Evolutionary conservation across 2,113 vertebrate species (phyloP).

Genomic region (Aspidoscelis tigris): DNA sequence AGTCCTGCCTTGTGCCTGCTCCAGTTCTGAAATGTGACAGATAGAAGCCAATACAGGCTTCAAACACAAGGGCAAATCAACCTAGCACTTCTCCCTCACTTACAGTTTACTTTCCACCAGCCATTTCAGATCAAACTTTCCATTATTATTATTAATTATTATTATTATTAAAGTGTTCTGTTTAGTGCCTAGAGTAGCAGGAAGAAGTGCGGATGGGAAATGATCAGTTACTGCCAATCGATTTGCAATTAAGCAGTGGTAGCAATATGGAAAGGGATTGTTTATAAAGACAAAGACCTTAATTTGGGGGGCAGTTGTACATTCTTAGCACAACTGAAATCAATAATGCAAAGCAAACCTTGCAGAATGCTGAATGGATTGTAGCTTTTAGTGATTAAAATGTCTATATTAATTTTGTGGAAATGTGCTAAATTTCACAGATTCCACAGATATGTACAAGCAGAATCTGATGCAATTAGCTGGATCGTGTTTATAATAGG

Average conservation of each 20-base stretch:
- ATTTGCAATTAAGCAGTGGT: background rate
- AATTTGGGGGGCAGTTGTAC: too few relatives aligned
- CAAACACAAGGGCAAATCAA: too few relatives aligned
- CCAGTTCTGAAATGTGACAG: too few relatives aligned
- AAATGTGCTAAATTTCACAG: slow-evolving; percentile 20
- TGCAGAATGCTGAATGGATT: background rate
- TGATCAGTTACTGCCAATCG: background rate
- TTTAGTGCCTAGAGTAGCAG: background rate
- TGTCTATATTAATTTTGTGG: background rate
- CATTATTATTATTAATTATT: too few relatives aligned
- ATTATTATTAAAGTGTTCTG: too few relatives aligned
- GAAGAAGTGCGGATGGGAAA: background rate
- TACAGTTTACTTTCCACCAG: too few relatives aligned
- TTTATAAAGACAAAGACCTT: background rate
- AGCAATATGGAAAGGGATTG: background rate
- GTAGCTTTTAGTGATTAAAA: background rate
- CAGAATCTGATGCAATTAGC: slow-evolving; percentile 17
- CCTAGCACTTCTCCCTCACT: too few relatives aligned
- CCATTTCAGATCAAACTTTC: too few relatives aligned
- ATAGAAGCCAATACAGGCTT: too few relatives aligned
- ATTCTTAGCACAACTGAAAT: background rate
- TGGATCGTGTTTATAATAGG: slow-evolving; percentile 17
- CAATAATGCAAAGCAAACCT: background rate
- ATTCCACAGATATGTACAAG: slow-evolving; percentile 9
- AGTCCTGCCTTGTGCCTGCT: too few relatives aligned